Evolutionary conservation across 1,140 invertebrate species (phyloP).

Genomic region (Contarinia nasturtii): DNA sequence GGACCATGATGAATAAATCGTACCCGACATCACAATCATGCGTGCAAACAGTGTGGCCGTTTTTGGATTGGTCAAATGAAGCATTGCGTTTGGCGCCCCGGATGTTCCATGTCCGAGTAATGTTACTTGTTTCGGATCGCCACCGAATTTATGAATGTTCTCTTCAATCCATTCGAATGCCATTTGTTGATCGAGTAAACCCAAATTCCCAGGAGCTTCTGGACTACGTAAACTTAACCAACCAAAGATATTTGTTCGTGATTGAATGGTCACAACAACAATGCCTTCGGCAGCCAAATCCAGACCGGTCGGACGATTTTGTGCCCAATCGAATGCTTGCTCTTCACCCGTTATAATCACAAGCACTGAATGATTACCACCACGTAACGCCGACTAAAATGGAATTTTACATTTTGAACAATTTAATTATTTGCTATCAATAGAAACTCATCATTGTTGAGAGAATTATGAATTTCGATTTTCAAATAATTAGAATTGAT

Average conservation of each 20-base stretch:
- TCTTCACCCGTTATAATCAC: slow-evolving; percentile 38
- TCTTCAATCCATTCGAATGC: slow-evolving; percentile 49
- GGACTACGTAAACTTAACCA: slow-evolving; percentile 46
- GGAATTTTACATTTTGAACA: background rate
- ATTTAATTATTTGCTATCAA: too few species aligned
- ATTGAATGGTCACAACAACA: slow-evolving; percentile 40
- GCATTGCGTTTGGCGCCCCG: slow-evolving; percentile 11
- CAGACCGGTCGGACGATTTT: slow-evolving; percentile 33
- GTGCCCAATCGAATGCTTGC: slow-evolving; percentile 22
- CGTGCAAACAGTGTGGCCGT: slow-evolving; percentile 38
- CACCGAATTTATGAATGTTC: slow-evolving; percentile 52
- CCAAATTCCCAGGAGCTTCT: slow-evolving; percentile 42
- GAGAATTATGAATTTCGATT: too few species aligned
- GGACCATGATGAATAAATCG: slow-evolving; percentile 38
- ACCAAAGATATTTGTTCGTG: slow-evolving; percentile 41
- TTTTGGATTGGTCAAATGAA: slow-evolving; percentile 5
- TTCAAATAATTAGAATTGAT: too few species aligned
- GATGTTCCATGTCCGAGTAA: slow-evolving; percentile 39
- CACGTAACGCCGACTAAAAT: slow-evolving; percentile 31
- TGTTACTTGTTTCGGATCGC: slow-evolving; percentile 45
- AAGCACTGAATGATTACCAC: slow-evolving; percentile 32
- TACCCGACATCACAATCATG: slow-evolving; percentile 51
- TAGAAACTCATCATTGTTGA: too few species aligned
- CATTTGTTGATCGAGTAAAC: slow-evolving; percentile 47
- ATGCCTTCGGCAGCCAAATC: slow-evolving; percentile 43